Evolutionary conservation across 2,797 vertebrate species (phyloP).

Genomic region (Macropus fuliginosus): DNA sequence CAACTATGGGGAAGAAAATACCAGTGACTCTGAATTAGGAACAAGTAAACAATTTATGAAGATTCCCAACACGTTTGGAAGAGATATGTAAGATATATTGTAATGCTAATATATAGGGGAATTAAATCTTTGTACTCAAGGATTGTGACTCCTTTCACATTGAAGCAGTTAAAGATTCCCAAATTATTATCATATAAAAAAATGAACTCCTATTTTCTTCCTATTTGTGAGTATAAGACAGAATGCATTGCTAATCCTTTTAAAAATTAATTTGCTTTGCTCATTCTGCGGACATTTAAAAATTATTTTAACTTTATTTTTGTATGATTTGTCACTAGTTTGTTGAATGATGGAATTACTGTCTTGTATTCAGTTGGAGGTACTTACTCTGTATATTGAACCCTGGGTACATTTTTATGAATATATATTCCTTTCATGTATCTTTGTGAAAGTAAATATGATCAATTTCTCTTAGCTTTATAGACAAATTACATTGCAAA

Average conservation of each 20-base stretch:
- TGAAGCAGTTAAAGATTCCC: not conserved
- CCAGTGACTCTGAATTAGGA: not conserved
- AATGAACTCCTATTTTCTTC: not conserved
- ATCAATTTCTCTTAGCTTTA: not conserved
- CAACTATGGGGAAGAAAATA: not conserved
- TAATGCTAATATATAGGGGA: not conserved
- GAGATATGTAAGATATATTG: not conserved
- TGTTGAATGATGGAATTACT: not conserved
- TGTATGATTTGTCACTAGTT: not conserved
- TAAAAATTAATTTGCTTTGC: not conserved
- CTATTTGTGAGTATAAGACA: not conserved
- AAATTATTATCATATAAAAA: not conserved
- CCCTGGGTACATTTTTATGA: not conserved
- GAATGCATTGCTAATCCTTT: not conserved
- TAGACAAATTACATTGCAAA: not conserved
- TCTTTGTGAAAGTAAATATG: not conserved
- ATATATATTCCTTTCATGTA: not conserved
- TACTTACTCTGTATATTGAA: not conserved
- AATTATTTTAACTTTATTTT: not conserved
- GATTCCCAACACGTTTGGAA: not conserved
- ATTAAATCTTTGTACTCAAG: not conserved
- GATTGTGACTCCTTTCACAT: not conserved
- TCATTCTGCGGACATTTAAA: not conserved
- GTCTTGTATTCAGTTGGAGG: not conserved
- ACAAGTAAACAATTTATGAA: not conserved